phyloP scores from a whole-genome alignment of 2,888 invertebrate species.

The Lasioglossum figueresi region DNA sequence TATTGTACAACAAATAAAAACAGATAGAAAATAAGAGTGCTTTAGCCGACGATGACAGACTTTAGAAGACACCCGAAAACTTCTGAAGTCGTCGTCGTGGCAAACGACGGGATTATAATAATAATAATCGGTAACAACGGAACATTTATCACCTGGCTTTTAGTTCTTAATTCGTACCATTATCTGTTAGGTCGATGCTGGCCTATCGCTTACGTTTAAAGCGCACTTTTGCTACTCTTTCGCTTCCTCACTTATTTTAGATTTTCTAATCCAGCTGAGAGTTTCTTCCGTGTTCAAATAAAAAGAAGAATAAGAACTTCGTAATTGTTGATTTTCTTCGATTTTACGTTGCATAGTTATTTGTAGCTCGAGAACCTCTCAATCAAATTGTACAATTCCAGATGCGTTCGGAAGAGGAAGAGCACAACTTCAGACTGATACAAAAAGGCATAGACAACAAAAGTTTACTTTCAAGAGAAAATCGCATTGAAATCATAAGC shows the following conservation, averaged over 20 bases:
- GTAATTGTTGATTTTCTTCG: background rate
- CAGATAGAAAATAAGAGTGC: background rate
- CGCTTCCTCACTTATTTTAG: background rate
- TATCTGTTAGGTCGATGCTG: background rate
- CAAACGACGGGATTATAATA: background rate
- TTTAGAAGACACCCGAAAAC: background rate
- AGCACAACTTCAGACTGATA: background rate
- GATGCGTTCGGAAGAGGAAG: background rate
- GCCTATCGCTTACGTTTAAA: background rate
- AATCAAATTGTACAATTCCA: background rate
- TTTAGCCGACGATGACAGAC: background rate
- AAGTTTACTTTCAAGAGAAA: background rate
- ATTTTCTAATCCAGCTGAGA: background rate
- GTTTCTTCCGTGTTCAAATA: background rate
- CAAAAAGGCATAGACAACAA: background rate
- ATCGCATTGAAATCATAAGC: background rate
- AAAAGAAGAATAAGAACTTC: background rate
- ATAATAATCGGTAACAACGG: background rate
- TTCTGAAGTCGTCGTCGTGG: background rate
- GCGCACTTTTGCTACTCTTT: background rate
- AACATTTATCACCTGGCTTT: conserved; percentile 1
- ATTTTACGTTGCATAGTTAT: background rate
- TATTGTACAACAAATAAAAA: conserved; percentile 2
- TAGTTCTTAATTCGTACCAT: background rate
- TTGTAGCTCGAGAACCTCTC: background rate